A percentile compares a stretch with the other conserved stretches of the same genome.
phyloP scores from a whole-genome alignment of 2,888 invertebrate genomes.

The Dyspetes luteomarginatus region DNA sequence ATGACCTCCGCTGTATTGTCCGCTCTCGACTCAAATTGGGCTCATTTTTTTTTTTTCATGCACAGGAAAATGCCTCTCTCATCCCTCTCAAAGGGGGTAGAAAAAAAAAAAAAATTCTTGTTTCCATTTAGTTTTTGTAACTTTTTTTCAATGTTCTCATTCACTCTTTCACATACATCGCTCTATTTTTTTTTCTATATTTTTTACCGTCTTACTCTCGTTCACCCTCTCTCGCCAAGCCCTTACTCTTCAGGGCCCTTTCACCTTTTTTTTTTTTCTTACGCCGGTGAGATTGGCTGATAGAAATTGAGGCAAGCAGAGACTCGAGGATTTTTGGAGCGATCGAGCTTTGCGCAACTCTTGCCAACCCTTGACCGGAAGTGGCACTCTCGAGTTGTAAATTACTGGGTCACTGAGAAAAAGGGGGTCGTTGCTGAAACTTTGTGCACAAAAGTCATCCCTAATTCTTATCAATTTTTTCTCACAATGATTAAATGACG shows the following conservation, averaged over 20 bases:
- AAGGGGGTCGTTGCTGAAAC: slow-evolving; percentile 10
- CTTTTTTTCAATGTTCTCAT: slow-evolving; percentile 69
- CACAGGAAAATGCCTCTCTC: slow-evolving; percentile 64
- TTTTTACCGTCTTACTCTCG: slow-evolving; percentile 43
- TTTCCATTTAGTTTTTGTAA: slow-evolving; percentile 58
- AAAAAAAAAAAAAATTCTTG: slow-evolving; percentile 21
- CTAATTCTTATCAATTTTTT: too few species aligned
- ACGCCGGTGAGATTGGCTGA: background rate
- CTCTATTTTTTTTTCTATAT: slow-evolving; percentile 54
- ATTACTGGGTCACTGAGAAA: slow-evolving; percentile 45
- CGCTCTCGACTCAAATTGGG: slow-evolving; percentile 77
- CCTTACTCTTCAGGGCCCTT: background rate
- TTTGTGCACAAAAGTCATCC: too few species aligned
- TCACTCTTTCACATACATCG: slow-evolving; percentile 64
- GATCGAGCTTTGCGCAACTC: too few species aligned
- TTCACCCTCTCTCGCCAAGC: slow-evolving; percentile 27
- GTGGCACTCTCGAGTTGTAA: slow-evolving; percentile 22
- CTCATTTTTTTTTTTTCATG: slow-evolving; percentile 72
- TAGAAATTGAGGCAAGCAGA: background rate
- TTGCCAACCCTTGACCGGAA: too few species aligned
- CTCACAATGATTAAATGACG: background rate
- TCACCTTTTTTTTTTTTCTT: slow-evolving; percentile 3
- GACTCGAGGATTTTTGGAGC: slow-evolving; percentile 27
- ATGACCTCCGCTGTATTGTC: slow-evolving; percentile 81
- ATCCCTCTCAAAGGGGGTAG: background rate